Evolutionary conservation across 2,113 vertebrate genomes (phyloP), one percentile per base, ranked within the genome.

Genomic region (Irena cyanogastra): DNA sequence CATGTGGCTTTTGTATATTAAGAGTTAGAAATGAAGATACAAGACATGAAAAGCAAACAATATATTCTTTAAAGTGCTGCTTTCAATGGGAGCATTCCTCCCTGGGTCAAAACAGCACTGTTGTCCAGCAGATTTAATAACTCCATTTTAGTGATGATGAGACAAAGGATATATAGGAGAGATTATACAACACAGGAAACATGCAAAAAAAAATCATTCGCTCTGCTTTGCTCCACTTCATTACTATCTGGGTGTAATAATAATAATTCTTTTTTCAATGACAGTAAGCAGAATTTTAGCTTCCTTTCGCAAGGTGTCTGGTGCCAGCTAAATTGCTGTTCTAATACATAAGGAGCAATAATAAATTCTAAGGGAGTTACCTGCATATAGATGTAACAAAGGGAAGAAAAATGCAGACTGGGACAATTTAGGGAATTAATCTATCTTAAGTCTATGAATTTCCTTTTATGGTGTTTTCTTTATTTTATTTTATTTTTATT

Each of bases 401-500:
- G 2, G 9, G 35, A 72, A 89, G 27, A 26, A 72, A 90, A 89
- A 63, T 24, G 13, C 35, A 56, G 39, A 63, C 3, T 0, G 0
- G 54, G 31, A 69, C 2, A 15, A 59, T 63, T 83, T 27, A 91
- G 13, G 27, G 14, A 90, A 91, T 59, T 66, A 1, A 21, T 33
- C 61, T 59, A 78, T 11, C 26, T 66, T 2, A 65, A 70, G 12
- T 33, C 17, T n/a, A 65, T 10, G 3, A 52, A 88, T 49, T 83
- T 80, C n/a, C 23, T 7, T 59, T 79, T 54, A 26, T 6, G 6
- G 2, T 59, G 28, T 12, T 27, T 59, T 20, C 3, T 31, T 49
- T 35, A 18, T 27, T 39, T 44, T 13, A 14, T 57, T 45, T 52
- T 45, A 21, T 75, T 56, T 82, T 69, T 28, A 9, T 72, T 84